Percentiles rank a stretch among this genome's conserved stretches.
Conservation (phyloP, 1,140 invertebrate species). For the Dreissena polymorpha region DNA sequence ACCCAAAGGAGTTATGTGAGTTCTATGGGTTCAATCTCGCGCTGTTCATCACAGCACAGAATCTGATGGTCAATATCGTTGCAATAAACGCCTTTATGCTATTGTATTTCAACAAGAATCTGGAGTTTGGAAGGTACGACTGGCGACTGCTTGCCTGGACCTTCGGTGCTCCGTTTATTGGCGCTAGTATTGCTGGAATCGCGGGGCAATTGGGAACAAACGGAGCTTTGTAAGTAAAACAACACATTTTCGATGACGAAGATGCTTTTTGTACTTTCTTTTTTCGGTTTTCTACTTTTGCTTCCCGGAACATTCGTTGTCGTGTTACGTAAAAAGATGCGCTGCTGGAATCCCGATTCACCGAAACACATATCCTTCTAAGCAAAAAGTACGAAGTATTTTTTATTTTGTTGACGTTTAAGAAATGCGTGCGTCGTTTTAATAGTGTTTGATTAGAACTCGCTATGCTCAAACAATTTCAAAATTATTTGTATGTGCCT, state of each 20-base stretch:
- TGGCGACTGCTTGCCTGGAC: slow-evolving; percentile 54
- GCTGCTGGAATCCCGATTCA: too few relatives aligned
- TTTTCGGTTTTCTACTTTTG: background rate
- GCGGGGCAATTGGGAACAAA: slow-evolving; percentile 52
- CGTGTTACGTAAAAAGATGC: too few relatives aligned
- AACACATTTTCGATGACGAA: background rate
- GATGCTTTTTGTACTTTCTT: background rate
- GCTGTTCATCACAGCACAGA: slow-evolving; percentile 55
- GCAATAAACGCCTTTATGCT: slow-evolving; percentile 60
- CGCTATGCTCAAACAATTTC: too few relatives aligned
- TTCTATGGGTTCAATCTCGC: slow-evolving; percentile 57
- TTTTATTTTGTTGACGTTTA: too few relatives aligned
- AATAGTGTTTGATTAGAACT: too few relatives aligned
- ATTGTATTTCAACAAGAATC: slow-evolving; percentile 52
- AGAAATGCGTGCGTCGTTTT: too few relatives aligned
- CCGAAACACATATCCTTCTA: too few relatives aligned
- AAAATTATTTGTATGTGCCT: too few relatives aligned
- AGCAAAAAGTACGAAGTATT: too few relatives aligned
- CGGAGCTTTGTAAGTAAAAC: slow-evolving; percentile 58
- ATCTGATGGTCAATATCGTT: slow-evolving; percentile 57
- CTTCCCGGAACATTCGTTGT: background rate
- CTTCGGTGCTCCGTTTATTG: slow-evolving; percentile 49
- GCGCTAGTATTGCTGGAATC: slow-evolving; percentile 49
- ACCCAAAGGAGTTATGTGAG: slow-evolving; percentile 48
- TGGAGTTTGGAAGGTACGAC: slow-evolving; percentile 54